Conservation (phyloP, 35 echinoderm and acorn worm species). For the Strongylocentrotus purpuratus region DNA sequence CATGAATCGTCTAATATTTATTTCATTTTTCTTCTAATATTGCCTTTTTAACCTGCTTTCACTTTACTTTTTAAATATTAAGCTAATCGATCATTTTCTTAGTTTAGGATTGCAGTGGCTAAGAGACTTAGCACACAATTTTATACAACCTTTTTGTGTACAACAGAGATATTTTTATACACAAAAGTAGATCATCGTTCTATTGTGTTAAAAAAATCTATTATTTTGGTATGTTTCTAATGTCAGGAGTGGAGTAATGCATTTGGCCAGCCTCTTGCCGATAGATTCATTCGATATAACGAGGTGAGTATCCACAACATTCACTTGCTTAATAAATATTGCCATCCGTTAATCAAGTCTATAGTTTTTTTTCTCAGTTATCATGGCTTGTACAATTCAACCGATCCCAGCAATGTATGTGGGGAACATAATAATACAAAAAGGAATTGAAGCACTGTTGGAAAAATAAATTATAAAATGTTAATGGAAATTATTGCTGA, state of each 20-base stretch:
- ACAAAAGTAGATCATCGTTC: background rate
- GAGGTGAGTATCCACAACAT: background rate
- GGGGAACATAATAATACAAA: background rate
- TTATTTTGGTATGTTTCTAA: background rate
- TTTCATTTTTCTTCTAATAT: background rate
- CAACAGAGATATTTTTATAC: background rate
- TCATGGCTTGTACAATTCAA: no score
- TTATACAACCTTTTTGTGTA: background rate
- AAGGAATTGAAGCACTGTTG: background rate
- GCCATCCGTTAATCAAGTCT: no score
- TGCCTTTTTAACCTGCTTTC: background rate
- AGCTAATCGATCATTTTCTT: background rate
- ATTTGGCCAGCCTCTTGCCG: slow-evolving; percentile 15
- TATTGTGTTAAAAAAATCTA: background rate
- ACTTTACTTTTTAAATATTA: background rate
- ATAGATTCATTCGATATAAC: slow-evolving; percentile 3
- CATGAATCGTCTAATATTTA: background rate
- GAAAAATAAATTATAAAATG: background rate
- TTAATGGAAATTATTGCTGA: background rate
- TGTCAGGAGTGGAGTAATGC: slow-evolving; percentile 42
- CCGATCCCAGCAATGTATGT: no score
- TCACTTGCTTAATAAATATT: no score
- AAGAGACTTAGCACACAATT: background rate
- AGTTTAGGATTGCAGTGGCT: background rate
- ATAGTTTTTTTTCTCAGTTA: no score